Base-by-base conservation (phyloP, 1,140 invertebrate species). In the Andricus grossulariae region DNA sequence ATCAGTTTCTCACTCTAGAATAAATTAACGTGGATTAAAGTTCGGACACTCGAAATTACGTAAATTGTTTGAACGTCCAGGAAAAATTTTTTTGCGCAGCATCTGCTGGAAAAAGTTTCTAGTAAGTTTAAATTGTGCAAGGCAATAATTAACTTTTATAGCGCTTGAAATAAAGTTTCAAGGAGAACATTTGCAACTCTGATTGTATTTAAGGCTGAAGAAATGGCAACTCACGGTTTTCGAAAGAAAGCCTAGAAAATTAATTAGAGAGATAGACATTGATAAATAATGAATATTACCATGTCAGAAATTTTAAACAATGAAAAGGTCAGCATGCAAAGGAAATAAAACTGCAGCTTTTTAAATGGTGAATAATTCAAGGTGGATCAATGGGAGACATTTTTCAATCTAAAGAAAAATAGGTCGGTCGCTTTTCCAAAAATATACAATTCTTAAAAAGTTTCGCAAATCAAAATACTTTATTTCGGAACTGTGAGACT, bases 11-110 rank as follows among this genome's bases (percentile, higher is more conserved):
- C 8, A 45, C 39, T 45, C 39, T 45, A 10, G 39, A 21, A 21
- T 32, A 32, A 66, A 66, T 66, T 66, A 66, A 32, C 60, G 39
- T 45, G 15, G 60, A 66, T 66, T 66, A 39, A 66, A 66, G 39
- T 39, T 39, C 25, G 15, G 25, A 45, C 60, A 39, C 39, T n/a
- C 15, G 32, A 13, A 66, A 39, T 45, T n/a, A 39, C n/a, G 25
- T 66, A 32, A 32, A 66, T 66, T 21, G 32, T 45, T 39, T 66
- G 60, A 32, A 66, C 15, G 32, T 4, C 60, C 6, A n/a, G 54
- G 13, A 32, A 66, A 66, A 66, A 39, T 13, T 21, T 32, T 60
- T 60, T 39, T 39, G 25, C 60, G 15, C 25, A 66, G 60, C 60
- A 66, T 4, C 12, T 32, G 25, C 11, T 66, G 21, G 21, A 66